phyloP scores from a whole-genome alignment of 2,113 vertebrate species.

The Dasyornis broadbenti region DNA sequence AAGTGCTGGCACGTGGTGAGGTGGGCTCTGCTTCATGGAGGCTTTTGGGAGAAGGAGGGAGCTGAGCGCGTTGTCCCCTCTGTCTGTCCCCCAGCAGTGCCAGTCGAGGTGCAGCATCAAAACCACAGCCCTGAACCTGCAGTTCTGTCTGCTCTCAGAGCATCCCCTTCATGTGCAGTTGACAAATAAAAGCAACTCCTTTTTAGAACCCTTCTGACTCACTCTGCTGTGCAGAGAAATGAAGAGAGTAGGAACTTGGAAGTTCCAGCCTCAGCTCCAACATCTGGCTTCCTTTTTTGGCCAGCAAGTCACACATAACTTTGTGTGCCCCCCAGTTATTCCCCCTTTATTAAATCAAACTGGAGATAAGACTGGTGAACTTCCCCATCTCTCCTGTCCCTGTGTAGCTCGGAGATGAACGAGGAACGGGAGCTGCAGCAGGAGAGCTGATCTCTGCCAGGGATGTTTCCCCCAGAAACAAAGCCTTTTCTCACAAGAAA shows the following conservation, averaged over 20 bases:
- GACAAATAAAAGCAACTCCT: not conserved
- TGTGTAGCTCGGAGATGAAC: not conserved
- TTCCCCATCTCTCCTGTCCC: not conserved
- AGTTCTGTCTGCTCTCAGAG: not conserved
- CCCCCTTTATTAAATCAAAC: not conserved
- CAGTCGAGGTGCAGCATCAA: not conserved
- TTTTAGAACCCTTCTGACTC: not conserved
- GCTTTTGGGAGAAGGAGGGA: not conserved
- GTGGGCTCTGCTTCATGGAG: not conserved
- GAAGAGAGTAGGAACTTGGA: not conserved
- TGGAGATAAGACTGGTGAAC: not conserved
- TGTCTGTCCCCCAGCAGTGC: not conserved
- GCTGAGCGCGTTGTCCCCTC: not conserved
- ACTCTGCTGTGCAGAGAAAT: not conserved
- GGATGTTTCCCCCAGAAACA: not conserved
- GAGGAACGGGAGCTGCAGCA: not conserved
- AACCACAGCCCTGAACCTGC: not conserved
- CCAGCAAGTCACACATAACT: not conserved
- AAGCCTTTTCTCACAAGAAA: not conserved
- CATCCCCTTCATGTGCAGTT: not conserved
- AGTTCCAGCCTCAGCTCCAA: not conserved
- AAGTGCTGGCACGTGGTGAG: fast-evolving
- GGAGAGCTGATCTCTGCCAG: not conserved
- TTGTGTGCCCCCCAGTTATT: not conserved
- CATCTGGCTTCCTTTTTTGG: conserved; percentile 4